Evolutionary conservation across 2,797 vertebrate genomes (phyloP).

Genomic region (Rhadinocentrus ornatus): DNA sequence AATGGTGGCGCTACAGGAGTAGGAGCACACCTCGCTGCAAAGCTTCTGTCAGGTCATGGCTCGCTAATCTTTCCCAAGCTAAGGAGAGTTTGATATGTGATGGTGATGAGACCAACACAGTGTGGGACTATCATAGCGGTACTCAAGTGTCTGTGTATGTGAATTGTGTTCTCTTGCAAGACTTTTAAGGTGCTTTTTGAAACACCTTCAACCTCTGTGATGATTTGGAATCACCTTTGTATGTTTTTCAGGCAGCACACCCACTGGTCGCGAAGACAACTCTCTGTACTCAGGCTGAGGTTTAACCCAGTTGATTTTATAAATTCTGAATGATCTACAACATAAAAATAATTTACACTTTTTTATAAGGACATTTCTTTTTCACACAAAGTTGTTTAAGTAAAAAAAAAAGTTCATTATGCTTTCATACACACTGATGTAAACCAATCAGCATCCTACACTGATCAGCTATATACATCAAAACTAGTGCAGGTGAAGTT

Average conservation of each 20-base stretch:
- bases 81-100: background rate
- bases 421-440: background rate
- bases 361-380: background rate
- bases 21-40: no score
- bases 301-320: no score
- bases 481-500: background rate
- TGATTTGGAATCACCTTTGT: no score
- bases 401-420: no score
- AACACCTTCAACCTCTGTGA: no score
- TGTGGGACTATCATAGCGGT: background rate
- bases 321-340: no score
- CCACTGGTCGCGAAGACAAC: background rate
- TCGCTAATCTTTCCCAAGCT: no score
- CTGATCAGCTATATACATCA: no score
- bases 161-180: background rate
- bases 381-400: background rate
- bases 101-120: background rate
- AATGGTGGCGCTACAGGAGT: constrained; percentile 90
- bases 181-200: background rate
- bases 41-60: constrained; percentile 76
- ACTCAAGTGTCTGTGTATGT: background rate
- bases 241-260: background rate
- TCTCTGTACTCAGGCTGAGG: background rate
- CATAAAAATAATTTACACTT: no score
- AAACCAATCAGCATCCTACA: background rate